A percentile compares a stretch with the other conserved stretches of the same genome.
phyloP scores from a whole-genome alignment of 2,797 vertebrate genomes.

The Rhincodon typus region DNA sequence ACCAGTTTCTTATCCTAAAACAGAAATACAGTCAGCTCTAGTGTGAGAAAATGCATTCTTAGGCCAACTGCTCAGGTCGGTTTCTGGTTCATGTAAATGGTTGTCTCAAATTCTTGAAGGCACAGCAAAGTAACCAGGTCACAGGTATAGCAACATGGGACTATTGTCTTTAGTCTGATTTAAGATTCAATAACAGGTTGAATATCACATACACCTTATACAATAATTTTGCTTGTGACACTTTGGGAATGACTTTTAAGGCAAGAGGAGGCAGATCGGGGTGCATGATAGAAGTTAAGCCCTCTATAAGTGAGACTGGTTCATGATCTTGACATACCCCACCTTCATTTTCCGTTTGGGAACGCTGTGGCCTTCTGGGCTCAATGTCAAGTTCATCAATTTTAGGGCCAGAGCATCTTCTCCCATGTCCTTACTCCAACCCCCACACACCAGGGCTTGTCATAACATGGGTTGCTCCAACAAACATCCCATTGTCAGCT shows the following conservation, averaged over 20 bases:
- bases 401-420: no score
- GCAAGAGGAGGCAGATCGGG: neutral
- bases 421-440: no score
- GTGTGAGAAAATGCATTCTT: slow-evolving; percentile 39
- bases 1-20: slow-evolving; percentile 64
- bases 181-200: neutral
- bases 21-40: slow-evolving; percentile 34
- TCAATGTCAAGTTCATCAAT: no score
- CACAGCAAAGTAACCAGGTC: neutral
- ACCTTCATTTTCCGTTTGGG: neutral
- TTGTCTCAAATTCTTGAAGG: neutral
- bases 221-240: neutral
- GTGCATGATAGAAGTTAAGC: neutral
- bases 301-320: neutral
- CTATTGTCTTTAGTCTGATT: neutral
- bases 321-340: neutral
- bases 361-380: no score
- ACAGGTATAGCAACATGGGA: neutral
- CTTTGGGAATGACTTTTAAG: neutral
- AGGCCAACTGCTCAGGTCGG: neutral
- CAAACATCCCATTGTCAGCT: no score
- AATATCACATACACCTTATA: neutral
- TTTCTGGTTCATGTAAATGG: neutral
- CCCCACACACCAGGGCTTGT: no score
- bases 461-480: no score